These are phyloP conservation scores for Drosophila colorata DNA, from an alignment of 2,888 invertebrate species.

Conservation along the genomic window DNA sequence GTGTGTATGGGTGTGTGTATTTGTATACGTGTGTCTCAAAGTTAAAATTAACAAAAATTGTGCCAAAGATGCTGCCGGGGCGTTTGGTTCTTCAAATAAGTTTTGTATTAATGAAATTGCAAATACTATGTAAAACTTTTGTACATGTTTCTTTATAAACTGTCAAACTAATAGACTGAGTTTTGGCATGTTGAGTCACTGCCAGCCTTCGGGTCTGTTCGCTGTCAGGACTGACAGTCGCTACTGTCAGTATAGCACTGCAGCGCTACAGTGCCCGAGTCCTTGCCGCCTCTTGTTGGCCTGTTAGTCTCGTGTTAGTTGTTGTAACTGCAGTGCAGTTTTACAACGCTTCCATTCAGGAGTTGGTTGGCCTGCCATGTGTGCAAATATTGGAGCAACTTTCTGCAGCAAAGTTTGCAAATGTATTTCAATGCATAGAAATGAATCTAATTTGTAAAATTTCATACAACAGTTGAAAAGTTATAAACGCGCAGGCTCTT, in stretches of 20 bases:
- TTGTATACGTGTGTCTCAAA: conserved; percentile 50
- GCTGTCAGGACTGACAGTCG: conserved; percentile 22
- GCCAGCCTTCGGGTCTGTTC: conserved; percentile 35
- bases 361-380: conserved; percentile 35
- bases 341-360: conserved; percentile 32
- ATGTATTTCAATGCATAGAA: conserved; percentile 81
- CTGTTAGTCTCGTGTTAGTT: conserved; percentile 36
- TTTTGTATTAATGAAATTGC: conserved; percentile 81
- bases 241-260: conserved; percentile 17
- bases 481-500: conserved; percentile 81
- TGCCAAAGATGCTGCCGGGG: conserved; percentile 34
- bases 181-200: conserved; percentile 73
- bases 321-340: conserved; percentile 37
- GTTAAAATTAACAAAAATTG: conserved; percentile 76
- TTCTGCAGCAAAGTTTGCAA: conserved; percentile 77
- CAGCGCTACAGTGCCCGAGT: conserved; percentile 10
- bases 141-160: conserved; percentile 79
- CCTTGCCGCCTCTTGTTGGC: conserved; percentile 24
- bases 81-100: conserved; percentile 62
- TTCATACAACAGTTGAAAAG: conserved; percentile 81
- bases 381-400: conserved; percentile 78
- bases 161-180: conserved; percentile 80
- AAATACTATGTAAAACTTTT: conserved; percentile 76
- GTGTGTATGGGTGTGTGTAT: conserved; percentile 4
- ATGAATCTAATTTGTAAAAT: conserved; percentile 82